phyloP scores from a whole-genome alignment of 1,140 invertebrate genomes.

The Eurytemora carolleeae region DNA sequence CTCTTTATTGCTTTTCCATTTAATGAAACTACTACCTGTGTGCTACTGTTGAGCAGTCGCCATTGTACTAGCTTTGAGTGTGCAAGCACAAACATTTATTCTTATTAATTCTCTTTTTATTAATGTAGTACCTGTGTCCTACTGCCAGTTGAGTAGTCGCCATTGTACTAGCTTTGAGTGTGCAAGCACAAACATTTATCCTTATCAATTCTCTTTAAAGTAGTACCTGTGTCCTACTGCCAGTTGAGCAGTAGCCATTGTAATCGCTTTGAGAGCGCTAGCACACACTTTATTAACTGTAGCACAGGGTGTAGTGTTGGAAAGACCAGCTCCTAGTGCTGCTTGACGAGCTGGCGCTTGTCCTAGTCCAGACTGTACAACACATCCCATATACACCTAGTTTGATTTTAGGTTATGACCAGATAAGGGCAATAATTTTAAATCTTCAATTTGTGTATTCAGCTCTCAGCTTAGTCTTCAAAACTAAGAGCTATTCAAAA shows the following conservation, averaged over 20 bases:
- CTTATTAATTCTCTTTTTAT: too few species aligned
- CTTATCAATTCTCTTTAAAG: too few species aligned
- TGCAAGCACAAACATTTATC: slow-evolving; percentile 98
- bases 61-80: slow-evolving; percentile 91
- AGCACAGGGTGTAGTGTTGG: slow-evolving; percentile 68
- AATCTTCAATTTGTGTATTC: too few species aligned
- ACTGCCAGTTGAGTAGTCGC: slow-evolving; percentile 60
- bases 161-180: slow-evolving; percentile 91
- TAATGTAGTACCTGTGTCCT: slow-evolving; percentile 33
- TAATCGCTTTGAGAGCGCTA: slow-evolving; percentile 92
- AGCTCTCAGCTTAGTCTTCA: too few species aligned
- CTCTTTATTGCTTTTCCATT: too few species aligned
- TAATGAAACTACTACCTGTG: slow-evolving; percentile 26
- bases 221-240: slow-evolving; percentile 37
- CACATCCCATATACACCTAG: slow-evolving; percentile 94
- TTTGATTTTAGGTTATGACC: slow-evolving; percentile 65
- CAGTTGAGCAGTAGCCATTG: slow-evolving; percentile 68
- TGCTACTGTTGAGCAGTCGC: slow-evolving; percentile 59
- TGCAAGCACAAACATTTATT: slow-evolving; percentile 98
- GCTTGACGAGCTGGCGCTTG: slow-evolving; percentile 88
- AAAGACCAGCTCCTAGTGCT: slow-evolving; percentile 68
- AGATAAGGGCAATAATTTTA: too few species aligned
- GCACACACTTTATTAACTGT: slow-evolving; percentile 97
- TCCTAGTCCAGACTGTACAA: slow-evolving; percentile 31
- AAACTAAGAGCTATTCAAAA: too few species aligned